Base-by-base conservation (phyloP, 2,888 invertebrate genomes). In the Heliconius charithonia region DNA sequence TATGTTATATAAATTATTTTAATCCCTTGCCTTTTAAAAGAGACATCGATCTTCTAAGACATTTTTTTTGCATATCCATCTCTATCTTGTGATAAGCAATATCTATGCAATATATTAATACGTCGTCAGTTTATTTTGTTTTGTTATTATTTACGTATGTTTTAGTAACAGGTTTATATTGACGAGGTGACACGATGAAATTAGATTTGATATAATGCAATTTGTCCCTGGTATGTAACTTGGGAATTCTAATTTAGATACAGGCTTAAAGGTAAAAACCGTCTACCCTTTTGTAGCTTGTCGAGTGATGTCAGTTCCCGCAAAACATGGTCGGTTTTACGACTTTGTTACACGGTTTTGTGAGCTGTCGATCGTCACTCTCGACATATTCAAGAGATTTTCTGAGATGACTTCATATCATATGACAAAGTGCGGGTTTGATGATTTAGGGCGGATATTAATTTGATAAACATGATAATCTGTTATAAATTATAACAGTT, bases 171-270 rank as follows among this genome's bases (percentile, higher is more conserved):
- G n/a, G 56, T 69, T 69, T 56, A 72, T 56, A 13, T 22, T 59
- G n/a, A 72, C 32, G 56, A 56, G 32, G 32, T 71, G 51, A 51
- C 71, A n/a, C 22, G 56, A 13, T 56, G 51, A 56, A 56, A 71
- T 56, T 56, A 56, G 71, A 71, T 56, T 71, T 32, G 13, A 22
- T n/a, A 56, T 71, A 71, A 71, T 51, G 71, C 71, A 56, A 56
- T 71, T 71, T 71, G 56, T 67, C 71, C 12, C 29, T 56, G 22
- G 71, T 51, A 56, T n/a, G 22, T 56, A 51, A 32, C 51, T 51
- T 56, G 71, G 51, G 51, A 71, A 29, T 51, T 56, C 71, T 72
- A 56, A 72, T 72, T 56, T 72, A 56, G 56, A 71, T 72, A 72
- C 32, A 32, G 71, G 56, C 56, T 72, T 72, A 59, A 29, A 72